These are phyloP conservation scores for Ylistrum balloti DNA, from an alignment of 1,140 invertebrate genomes.

Conservation along the genomic window DNA sequence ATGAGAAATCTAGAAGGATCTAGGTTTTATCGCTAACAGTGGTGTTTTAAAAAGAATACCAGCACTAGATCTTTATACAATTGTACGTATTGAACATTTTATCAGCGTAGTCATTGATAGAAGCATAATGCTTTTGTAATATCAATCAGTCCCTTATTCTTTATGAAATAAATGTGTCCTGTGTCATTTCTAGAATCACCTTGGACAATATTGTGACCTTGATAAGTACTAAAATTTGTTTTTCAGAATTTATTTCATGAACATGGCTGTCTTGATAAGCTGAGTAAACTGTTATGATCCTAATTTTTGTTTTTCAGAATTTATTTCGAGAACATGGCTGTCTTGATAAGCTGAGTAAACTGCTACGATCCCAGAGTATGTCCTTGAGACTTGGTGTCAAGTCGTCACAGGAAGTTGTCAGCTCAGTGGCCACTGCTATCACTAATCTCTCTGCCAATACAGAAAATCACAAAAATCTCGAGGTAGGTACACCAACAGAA, in stretches of 20 bases:
- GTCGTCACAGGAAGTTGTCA: slow-evolving; percentile 77
- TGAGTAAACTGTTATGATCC: slow-evolving; percentile 82
- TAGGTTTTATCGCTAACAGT: too few relatives aligned
- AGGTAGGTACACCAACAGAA: slow-evolving; percentile 77
- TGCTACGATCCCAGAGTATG: slow-evolving; percentile 78
- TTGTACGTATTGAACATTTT: too few relatives aligned
- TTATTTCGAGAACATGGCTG: slow-evolving; percentile 85
- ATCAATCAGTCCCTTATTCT: too few relatives aligned
- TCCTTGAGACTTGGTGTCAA: slow-evolving; percentile 74
- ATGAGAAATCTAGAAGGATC: too few relatives aligned
- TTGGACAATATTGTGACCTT: too few relatives aligned
- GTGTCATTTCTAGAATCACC: too few relatives aligned
- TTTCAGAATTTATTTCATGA: slow-evolving; percentile 84
- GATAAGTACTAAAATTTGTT: too few relatives aligned
- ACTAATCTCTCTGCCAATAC: slow-evolving; percentile 84
- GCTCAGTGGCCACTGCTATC: slow-evolving; percentile 83
- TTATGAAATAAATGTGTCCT: too few relatives aligned
- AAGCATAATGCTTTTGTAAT: too few relatives aligned
- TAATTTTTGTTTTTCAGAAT: slow-evolving; percentile 82
- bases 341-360: slow-evolving; percentile 82
- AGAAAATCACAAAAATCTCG: slow-evolving; percentile 84
- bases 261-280: slow-evolving; percentile 83
- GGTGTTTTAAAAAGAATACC: too few relatives aligned
- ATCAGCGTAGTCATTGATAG: too few relatives aligned
- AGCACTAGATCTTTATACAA: too few relatives aligned